Evolutionary conservation across 2,888 invertebrate species (phyloP).

Genomic region (Eulithis testata): DNA sequence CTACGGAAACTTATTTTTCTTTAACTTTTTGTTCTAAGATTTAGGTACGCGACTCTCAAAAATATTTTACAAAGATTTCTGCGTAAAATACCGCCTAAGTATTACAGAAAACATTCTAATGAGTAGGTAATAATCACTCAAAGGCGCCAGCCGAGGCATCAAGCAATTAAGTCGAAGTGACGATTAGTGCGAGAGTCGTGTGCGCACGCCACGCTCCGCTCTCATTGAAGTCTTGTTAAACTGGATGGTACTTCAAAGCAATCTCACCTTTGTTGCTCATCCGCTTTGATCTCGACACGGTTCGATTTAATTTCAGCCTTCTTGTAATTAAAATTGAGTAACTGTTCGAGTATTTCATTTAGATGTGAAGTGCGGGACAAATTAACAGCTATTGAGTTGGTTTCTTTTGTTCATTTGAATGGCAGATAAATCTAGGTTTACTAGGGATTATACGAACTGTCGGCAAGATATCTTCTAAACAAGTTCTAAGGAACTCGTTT

Average conservation of each 20-base stretch:
- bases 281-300: slow-evolving; percentile 68
- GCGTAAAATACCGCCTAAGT: slow-evolving; percentile 16
- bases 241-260: slow-evolving; percentile 65
- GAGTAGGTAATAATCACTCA: slow-evolving; percentile 38
- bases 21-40: too few relatives aligned
- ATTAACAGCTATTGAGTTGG: slow-evolving; percentile 17
- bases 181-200: slow-evolving; percentile 56
- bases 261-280: slow-evolving; percentile 67
- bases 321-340: slow-evolving; percentile 69
- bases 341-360: slow-evolving; percentile 54
- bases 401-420: slow-evolving; percentile 4
- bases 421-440: neutral
- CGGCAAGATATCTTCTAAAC: neutral
- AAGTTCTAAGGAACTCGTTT: neutral
- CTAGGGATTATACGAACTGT: neutral
- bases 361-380: slow-evolving; percentile 40
- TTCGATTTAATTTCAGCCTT: slow-evolving; percentile 66
- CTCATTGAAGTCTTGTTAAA: slow-evolving; percentile 52
- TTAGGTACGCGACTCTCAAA: neutral
- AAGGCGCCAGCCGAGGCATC: slow-evolving; percentile 40
- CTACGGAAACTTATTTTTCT: too few relatives aligned
- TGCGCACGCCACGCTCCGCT: slow-evolving; percentile 33
- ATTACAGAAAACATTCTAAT: slow-evolving; percentile 34
- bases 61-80: slow-evolving; percentile 7
- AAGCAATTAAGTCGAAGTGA: slow-evolving; percentile 58